A percentile compares a stretch with the other conserved stretches of the same genome.
Evolutionary conservation across 2,113 vertebrate species (phyloP).

Genomic region (Nothoprocta perdicaria): DNA sequence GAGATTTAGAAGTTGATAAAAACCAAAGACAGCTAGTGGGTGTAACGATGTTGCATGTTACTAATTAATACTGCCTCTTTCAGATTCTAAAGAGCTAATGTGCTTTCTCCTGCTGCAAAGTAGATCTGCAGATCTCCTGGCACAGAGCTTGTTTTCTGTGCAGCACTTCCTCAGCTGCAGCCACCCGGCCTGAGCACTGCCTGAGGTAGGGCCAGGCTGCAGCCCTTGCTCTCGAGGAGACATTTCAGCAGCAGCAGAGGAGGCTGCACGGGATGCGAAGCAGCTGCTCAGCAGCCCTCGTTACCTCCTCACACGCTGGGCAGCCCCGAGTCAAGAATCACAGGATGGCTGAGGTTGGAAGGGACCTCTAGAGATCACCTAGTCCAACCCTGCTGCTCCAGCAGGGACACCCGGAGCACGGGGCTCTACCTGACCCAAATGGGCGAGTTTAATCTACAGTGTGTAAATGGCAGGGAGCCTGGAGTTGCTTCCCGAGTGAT

Average conservation of each 20-base stretch:
- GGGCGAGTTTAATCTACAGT: neutral
- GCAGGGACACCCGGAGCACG: no score
- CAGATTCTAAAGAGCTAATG: neutral
- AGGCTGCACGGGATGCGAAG: neutral
- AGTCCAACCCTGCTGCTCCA: no score
- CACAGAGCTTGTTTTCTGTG: neutral
- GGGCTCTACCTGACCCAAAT: no score
- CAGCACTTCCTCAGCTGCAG: neutral
- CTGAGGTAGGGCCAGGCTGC: neutral
- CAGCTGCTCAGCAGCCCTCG: neutral
- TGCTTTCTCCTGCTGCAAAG: neutral
- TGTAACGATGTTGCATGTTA: neutral
- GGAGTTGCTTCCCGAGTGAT: neutral
- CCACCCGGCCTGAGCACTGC: rapidly evolving
- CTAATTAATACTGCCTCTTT: neutral
- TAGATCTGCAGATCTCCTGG: neutral
- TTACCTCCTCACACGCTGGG: neutral
- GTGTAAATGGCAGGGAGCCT: rapidly evolving
- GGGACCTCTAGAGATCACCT: no score
- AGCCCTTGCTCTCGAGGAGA: neutral
- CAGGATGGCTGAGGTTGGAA: no score
- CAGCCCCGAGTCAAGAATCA: neutral
- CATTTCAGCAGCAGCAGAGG: rapidly evolving
- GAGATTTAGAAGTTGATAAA: neutral
- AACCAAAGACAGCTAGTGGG: rapidly evolving